phyloP scores from a whole-genome alignment of 2,113 vertebrate species.

The Clarias batrachus region DNA sequence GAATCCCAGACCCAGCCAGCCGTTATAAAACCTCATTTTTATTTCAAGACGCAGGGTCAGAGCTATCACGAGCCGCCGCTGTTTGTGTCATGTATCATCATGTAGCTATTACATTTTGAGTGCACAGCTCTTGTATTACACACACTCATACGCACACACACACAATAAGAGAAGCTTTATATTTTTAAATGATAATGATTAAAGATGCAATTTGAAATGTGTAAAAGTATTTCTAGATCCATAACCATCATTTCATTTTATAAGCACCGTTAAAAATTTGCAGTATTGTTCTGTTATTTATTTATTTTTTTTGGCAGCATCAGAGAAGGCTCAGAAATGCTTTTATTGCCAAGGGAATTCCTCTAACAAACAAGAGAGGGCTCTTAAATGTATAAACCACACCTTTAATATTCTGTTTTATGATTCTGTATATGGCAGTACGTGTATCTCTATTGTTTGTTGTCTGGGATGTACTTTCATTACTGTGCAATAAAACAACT shows the following conservation, averaged over 20 bases:
- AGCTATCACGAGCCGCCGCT: slow-evolving; percentile 8
- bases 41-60: slow-evolving; percentile 31
- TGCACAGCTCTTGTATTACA: slow-evolving; percentile 17
- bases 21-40: slow-evolving; percentile 23
- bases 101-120: slow-evolving; percentile 26
- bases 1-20: not conserved
- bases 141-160: not conserved
- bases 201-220: not conserved
- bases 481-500: not conserved
- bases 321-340: not conserved
- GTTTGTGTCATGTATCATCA: slow-evolving; percentile 37
- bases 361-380: not conserved
- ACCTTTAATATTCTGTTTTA: not conserved
- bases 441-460: not conserved
- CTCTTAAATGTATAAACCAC: not conserved
- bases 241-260: not conserved
- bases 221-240: not conserved
- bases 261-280: not conserved
- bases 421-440: too few relatives aligned
- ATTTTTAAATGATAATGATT: not conserved
- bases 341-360: not conserved
- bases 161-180: not conserved
- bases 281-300: not conserved
- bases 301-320: not conserved
- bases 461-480: not conserved